Evolutionary conservation across 1,140 invertebrate genomes (phyloP).

Genomic region (Drosophila hydei): DNA sequence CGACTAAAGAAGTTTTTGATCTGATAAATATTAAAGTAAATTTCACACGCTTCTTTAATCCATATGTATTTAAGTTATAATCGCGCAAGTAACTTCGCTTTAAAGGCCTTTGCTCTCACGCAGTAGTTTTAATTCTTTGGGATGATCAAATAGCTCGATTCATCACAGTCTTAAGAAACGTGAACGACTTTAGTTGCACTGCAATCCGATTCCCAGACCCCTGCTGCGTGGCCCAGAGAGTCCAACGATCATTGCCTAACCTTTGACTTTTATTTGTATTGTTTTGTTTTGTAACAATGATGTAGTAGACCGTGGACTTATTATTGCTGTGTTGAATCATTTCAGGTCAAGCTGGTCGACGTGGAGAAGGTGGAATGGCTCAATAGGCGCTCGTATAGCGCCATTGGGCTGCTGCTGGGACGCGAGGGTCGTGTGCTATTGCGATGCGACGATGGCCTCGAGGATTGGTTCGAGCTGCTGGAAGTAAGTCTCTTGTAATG

Average conservation of each 20-base stretch:
- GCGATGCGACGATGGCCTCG: conserved; percentile 85
- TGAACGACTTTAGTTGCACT: not conserved
- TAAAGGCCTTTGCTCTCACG: not conserved
- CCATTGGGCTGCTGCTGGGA: conserved; percentile 85
- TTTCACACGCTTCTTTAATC: too few species aligned
- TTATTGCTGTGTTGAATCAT: conserved; percentile 55
- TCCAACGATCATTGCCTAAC: conserved; percentile 48
- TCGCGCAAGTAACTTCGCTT: too few species aligned
- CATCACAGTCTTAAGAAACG: conserved; percentile 1
- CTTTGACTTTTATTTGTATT: conserved; percentile 51
- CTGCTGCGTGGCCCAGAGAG: conserved; percentile 40
- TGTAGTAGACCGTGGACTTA: conserved; percentile 15
- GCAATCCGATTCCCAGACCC: conserved; percentile 43
- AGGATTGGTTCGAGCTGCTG: conserved; percentile 87
- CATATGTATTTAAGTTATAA: too few species aligned
- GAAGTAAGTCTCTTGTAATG: conserved; percentile 71
- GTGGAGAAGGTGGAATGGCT: conserved; percentile 88
- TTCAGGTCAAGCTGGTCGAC: conserved; percentile 87
- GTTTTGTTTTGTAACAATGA: conserved; percentile 2
- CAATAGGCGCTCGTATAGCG: conserved; percentile 86
- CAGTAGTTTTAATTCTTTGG: not conserved
- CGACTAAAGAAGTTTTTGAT: too few species aligned
- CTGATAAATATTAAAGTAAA: too few species aligned
- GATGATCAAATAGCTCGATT: not conserved
- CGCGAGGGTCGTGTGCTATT: conserved; percentile 86